Base-by-base conservation (phyloP, 2,797 vertebrate species). In the Acanthurus tractus region DNA sequence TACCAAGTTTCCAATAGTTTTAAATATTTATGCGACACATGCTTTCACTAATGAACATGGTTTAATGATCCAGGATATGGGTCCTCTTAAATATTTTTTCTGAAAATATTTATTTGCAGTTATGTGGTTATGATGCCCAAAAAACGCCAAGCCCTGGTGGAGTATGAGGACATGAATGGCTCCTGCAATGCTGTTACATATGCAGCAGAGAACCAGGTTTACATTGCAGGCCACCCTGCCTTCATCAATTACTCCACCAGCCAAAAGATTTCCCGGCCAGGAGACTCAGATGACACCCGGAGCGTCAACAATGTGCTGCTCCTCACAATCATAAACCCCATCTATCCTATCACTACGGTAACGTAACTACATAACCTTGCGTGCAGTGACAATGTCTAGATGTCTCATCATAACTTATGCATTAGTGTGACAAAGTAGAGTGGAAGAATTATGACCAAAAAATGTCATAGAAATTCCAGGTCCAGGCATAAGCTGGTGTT, bases 111-210 rank as follows among this genome's bases (percentile, higher is more conserved):
- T 48, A 0, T 80, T 65, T 18, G 4, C 68, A 99, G 98, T 84
- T 99, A 96, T 63, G 97, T 99, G 79, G 98, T 99, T 77, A 96
- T 99, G 93, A 99, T 99, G 98, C 97, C 97, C 0, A 99, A 99
- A 92, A 99, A 99, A 86, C 93, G 98, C 0, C 98, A 99, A 74
- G 98, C 98, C 0, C 88, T 99, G 87, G 97, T 99, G 77, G 98
- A 99, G 87, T 99, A 96, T 3, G 97, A 99, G 88, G 98, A 99
- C 76, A 94, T 97, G 80, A 94, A 96, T 5, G 97, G 97, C 8
- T 97, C 98, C 52, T 96, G 96, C 84, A 98, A 96, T 0, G 97
- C 97, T 0, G 98, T 99, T 1, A 98, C 96, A 9, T 99, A 97
- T 18, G 97, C 98, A 0, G 96, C 96, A 0, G 97, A 97, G 87